phyloP scores from a whole-genome alignment of 2,888 invertebrate genomes.

The Exocentrus adspersus region DNA sequence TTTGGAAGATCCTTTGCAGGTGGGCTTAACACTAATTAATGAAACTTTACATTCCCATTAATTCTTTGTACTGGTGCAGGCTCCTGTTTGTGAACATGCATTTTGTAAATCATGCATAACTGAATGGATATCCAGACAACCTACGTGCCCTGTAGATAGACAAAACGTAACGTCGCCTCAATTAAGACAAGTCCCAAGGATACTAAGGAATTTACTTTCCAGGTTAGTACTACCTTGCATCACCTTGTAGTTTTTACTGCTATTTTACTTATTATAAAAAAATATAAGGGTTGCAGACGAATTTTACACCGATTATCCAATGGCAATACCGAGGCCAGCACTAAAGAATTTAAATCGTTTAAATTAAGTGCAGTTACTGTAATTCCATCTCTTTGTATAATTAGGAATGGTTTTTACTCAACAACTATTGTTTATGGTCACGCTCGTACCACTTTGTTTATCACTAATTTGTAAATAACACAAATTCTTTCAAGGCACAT shows the following conservation, averaged over 20 bases:
- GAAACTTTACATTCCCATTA: not conserved
- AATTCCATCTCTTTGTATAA: not conserved
- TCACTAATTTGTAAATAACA: no score
- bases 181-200: slow-evolving; percentile 91
- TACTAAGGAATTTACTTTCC: slow-evolving; percentile 89
- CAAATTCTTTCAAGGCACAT: no score
- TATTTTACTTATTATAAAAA: no score
- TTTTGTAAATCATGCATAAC: slow-evolving; percentile 94
- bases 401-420: slow-evolving; percentile 17
- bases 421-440: slow-evolving; percentile 1
- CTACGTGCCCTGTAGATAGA: slow-evolving; percentile 94
- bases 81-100: slow-evolving; percentile 95
- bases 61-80: slow-evolving; percentile 66
- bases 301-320: no score
- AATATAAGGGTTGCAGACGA: no score
- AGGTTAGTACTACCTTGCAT: no score
- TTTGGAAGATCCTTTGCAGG: slow-evolving; percentile 94
- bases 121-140: slow-evolving; percentile 94
- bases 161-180: slow-evolving; percentile 90
- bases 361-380: not conserved
- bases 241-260: no score
- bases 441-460: no score
- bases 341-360: not conserved
- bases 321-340: no score
- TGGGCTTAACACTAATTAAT: no score